phyloP scores from a whole-genome alignment of 2,797 vertebrate species.

The Cyclopterus lumpus region DNA sequence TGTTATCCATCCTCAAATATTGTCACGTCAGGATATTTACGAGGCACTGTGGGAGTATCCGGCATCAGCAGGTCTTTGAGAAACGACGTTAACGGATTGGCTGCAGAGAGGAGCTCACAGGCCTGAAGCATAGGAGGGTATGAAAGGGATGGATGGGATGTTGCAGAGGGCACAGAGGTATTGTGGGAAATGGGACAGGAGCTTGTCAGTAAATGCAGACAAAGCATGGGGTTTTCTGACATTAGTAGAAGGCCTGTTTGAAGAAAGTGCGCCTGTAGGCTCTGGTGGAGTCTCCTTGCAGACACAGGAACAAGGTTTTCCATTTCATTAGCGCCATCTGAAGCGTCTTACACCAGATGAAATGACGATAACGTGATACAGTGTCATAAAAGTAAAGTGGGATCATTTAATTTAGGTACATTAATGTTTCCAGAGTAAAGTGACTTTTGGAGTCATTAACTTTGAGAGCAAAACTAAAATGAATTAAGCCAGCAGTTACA shows the following conservation, averaged over 20 bases:
- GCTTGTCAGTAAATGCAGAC: conserved; percentile 37
- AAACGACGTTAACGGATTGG: conserved; percentile 9
- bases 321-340: neutral
- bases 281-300: conserved; percentile 1
- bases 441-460: neutral
- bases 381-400: neutral
- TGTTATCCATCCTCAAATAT: neutral
- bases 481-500: neutral
- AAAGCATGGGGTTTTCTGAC: conserved; percentile 12
- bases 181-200: conserved; percentile 47
- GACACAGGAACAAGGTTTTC: conserved; percentile 7
- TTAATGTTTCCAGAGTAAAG: neutral
- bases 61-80: conserved; percentile 12
- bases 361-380: conserved; percentile 6
- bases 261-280: conserved; percentile 8
- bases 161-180: conserved; percentile 16
- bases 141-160: conserved; percentile 20
- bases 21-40: conserved; percentile 11
- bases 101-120: conserved; percentile 9
- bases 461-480: neutral
- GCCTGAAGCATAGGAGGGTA: neutral
- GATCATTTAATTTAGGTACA: neutral
- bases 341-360: neutral
- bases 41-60: neutral
- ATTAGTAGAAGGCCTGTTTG: conserved; percentile 17